Evolutionary conservation across 2,797 vertebrate genomes (phyloP), one percentile per base, ranked within the genome.

Genomic region (Characodon lateralis): DNA sequence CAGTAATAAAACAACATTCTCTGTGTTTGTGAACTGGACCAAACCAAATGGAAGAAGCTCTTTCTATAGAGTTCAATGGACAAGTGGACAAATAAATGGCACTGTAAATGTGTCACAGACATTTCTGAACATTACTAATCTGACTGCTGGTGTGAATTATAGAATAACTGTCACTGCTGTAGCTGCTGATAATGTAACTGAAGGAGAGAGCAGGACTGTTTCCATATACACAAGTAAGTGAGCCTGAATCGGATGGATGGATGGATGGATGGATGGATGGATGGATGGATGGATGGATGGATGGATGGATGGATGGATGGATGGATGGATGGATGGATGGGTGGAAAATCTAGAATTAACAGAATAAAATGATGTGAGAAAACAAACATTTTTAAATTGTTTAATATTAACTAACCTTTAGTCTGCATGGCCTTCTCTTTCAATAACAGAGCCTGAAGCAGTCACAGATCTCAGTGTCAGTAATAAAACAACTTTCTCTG

Each of bases 21-120:
- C 82, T 43, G 5, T 86, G 22, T 79, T 0, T 68, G 31, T 92
- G 41, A 80, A 0, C 56, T 90, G 88, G 85, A 79, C 26, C 70
- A 10, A 82, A 82, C 83, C 87, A 72, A 1, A 6, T 0, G 87
- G 84, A 74, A 18, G n/a, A 0, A 77, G 9, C 1, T 78, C 65
- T 7, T 81, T 66, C 58, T 92, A 76, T 72, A 78, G 1, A 77
- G 78, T 91, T 6, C 1, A 77, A 22, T 86, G 73, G 89, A 76
- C 13, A 4, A 20, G 43, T 82, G 74, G 48, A 8, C 18, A 31
- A 22, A 1, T 55, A 0, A 7, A 0, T 0, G 1, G 9, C 16
- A 26, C 0, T 22, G 28, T 0, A 7, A 74, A 9, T 41, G 76
- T 69, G 5, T 56, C 0, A 59, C 1, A 61, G 0, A 78, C 73